Conservation (phyloP, 2,888 invertebrate species). For the Pemphredon lugubris region DNA sequence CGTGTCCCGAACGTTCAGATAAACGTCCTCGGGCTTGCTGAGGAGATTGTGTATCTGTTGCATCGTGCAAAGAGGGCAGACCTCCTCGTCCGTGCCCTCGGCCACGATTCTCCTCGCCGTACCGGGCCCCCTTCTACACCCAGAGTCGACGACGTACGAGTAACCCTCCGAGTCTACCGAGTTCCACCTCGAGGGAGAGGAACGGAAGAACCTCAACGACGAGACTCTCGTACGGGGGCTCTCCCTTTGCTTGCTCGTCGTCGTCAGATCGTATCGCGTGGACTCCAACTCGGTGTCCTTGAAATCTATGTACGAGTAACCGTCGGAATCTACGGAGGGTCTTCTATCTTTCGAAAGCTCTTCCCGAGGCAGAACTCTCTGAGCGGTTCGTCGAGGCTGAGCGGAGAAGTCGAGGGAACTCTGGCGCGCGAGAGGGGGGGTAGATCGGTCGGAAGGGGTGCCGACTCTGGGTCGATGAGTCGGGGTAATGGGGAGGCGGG, state of each 20-base stretch:
- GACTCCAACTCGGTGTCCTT: slow-evolving; percentile 59
- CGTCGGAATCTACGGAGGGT: slow-evolving; percentile 75
- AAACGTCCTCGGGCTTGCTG: slow-evolving; percentile 72
- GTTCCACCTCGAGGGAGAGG: slow-evolving; percentile 42
- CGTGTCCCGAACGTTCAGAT: slow-evolving; percentile 65
- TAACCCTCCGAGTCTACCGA: slow-evolving; percentile 74
- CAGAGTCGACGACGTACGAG: slow-evolving; percentile 70
- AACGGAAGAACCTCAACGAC: slow-evolving; percentile 26
- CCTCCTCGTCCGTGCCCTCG: slow-evolving; percentile 72
- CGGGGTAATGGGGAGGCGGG: slow-evolving; percentile 68
- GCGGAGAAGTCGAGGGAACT: not conserved
- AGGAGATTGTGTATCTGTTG: slow-evolving; percentile 77
- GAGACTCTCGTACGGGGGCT: slow-evolving; percentile 13
- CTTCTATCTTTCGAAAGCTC: slow-evolving; percentile 50
- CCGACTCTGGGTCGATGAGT: slow-evolving; percentile 64
- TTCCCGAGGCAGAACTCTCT: slow-evolving; percentile 25
- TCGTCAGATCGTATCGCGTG: slow-evolving; percentile 45
- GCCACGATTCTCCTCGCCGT: slow-evolving; percentile 63
- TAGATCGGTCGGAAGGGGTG: slow-evolving; percentile 22
- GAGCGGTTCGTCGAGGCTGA: slow-evolving; percentile 5
- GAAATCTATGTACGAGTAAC: slow-evolving; percentile 75
- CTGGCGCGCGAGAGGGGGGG: too few species aligned
- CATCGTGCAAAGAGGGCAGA: slow-evolving; percentile 77
- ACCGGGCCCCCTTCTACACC: slow-evolving; percentile 63
- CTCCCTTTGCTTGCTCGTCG: slow-evolving; percentile 13